Evolutionary conservation across 2,888 invertebrate genomes (phyloP), one percentile per base, ranked within the genome.

Genomic region (Plagodis pulveraria): DNA sequence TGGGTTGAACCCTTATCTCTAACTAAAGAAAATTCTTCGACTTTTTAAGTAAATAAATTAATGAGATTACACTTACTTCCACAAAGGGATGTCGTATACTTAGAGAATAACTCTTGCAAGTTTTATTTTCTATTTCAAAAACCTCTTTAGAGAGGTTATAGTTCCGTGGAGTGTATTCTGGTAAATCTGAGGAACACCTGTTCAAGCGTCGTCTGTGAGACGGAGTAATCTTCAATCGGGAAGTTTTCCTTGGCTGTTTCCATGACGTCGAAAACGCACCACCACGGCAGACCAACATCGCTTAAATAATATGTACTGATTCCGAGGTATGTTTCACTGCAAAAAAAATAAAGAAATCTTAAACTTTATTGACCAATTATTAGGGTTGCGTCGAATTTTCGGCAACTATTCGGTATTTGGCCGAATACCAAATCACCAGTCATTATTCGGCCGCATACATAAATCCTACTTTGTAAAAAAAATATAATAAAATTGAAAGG

Each of bases 131-230:
- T 36, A 36, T 7, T 41, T 41, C 40, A 41, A 9, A 8, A 36
- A 36, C 36, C 36, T 41, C n/a, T 2, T n/a, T n/a, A n/a, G 6
- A 10, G 4, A 41, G 38, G 0, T 54, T 47, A 59, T 45, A 61
- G 55, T 11, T 64, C 51, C 22, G 36, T 58, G 53, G 58, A 78
- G 45, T 86, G 83, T 53, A 78, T 55, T 56, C 85, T 79, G 6
- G 95, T 95, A 74, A 96, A 95, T 56, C 93, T 89, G 34, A 96
- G 84, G 77, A 96, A 96, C 56, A 97, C 95, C 86, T 97, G 96
- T 79, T 97, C 97, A 47, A 97, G 89, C 0, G 96, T 96, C 0
- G 97, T 96, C 83, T 97, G 97, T 44, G 96, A 95, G 12, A 97
- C 95, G 7, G 96, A 95, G 81, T 97, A 97, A 81, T 97, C 97